Percentiles rank a stretch among this genome's conserved stretches.
phyloP scores from a whole-genome alignment of 2,113 vertebrate species.

The Mormyrus lacerda region DNA sequence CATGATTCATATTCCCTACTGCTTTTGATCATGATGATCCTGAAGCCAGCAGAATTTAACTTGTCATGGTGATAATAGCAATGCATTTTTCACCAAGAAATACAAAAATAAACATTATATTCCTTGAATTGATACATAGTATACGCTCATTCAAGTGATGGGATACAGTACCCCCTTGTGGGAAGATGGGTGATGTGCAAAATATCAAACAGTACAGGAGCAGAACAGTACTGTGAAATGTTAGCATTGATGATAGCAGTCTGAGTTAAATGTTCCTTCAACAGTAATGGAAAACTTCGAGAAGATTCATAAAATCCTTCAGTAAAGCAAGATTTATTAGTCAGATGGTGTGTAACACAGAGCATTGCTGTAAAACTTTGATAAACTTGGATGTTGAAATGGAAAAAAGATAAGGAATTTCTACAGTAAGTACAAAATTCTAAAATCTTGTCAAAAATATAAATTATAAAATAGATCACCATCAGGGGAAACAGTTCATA shows the following conservation, averaged over 20 bases:
- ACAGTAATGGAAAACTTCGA: background rate
- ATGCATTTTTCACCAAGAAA: too few species aligned
- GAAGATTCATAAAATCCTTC: background rate
- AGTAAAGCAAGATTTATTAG: background rate
- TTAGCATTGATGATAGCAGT: background rate
- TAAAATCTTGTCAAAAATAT: background rate
- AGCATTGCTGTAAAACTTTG: background rate
- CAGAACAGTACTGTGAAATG: background rate
- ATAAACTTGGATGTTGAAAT: background rate
- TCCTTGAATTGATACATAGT: background rate
- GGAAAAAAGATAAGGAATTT: background rate
- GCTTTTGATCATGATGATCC: too few species aligned
- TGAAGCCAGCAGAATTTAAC: background rate
- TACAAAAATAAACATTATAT: background rate
- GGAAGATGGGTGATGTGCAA: background rate
- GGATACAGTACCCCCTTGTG: background rate
- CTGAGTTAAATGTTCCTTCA: background rate
- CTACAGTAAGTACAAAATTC: background rate
- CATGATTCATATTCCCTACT: background rate
- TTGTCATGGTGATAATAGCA: background rate
- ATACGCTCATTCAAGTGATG: background rate
- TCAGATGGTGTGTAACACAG: background rate
- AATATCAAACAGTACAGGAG: background rate
- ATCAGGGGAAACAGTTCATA: background rate
- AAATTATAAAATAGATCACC: background rate